Percentiles rank a stretch among this genome's conserved stretches.
Conservation (phyloP, 92 coral and sea anemone species). For the Umimayanthus kanabou region DNA sequence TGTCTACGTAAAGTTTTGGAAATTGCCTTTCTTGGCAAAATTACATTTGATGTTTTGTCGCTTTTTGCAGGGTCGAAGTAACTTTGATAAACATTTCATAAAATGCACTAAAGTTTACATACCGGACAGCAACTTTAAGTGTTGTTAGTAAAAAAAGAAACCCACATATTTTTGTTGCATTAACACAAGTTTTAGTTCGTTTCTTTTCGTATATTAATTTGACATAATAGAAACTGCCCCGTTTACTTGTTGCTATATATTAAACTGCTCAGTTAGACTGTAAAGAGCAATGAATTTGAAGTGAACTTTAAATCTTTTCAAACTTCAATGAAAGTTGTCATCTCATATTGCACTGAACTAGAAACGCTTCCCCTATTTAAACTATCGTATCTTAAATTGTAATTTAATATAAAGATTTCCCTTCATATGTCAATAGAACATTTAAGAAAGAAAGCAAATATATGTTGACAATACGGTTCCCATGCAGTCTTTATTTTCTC, state of each 20-base stretch:
- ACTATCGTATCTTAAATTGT: not conserved
- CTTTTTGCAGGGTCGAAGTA: too few species aligned
- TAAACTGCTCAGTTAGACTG: not conserved
- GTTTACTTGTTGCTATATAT: not conserved
- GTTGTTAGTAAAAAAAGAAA: not conserved
- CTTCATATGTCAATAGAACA: not conserved
- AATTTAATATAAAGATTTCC: not conserved
- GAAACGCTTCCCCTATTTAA: not conserved
- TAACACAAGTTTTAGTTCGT: too few species aligned
- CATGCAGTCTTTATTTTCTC: slow-evolving; percentile 14
- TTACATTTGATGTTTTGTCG: too few species aligned
- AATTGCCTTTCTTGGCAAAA: too few species aligned
- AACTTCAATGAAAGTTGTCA: not conserved
- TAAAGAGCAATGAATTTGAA: not conserved
- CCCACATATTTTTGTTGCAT: not conserved
- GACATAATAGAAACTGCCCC: too few species aligned
- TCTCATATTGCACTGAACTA: slow-evolving; percentile 1
- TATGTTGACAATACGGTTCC: slow-evolving; percentile 15
- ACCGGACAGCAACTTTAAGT: not conserved
- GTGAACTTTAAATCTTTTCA: not conserved
- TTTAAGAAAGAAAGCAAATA: slow-evolving; percentile 13
- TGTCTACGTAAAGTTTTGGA: too few species aligned
- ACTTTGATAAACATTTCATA: not conserved
- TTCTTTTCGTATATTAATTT: too few species aligned
- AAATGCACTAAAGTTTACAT: not conserved